A percentile compares a stretch with the other conserved stretches of the same genome.
Evolutionary conservation across 2,797 vertebrate species (phyloP).

Genomic region (Xenops minutus): DNA sequence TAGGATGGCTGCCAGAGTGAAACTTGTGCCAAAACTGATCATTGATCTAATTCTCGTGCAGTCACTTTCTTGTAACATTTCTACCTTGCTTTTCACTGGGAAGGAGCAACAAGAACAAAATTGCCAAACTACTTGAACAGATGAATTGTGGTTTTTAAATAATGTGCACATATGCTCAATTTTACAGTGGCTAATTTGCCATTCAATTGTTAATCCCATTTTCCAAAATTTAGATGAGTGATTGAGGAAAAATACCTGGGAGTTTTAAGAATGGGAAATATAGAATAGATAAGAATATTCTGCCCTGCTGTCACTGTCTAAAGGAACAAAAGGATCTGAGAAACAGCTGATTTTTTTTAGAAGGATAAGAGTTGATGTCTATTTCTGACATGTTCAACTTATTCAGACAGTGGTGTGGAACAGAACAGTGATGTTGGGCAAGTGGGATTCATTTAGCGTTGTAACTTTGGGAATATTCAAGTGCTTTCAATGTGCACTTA

Average conservation of each 20-base stretch:
- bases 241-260: neutral
- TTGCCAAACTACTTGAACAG: neutral
- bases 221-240: neutral
- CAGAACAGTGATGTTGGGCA: neutral
- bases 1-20: neutral
- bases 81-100: neutral
- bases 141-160: neutral
- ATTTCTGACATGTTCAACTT: neutral
- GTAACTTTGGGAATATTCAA: neutral
- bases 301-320: neutral
- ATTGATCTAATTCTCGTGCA: neutral
- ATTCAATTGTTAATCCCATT: neutral
- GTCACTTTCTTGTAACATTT: neutral
- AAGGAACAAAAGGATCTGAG: neutral
- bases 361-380: neutral
- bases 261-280: neutral
- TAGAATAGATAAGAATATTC: neutral
- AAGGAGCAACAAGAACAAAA: neutral
- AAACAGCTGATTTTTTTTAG: neutral
- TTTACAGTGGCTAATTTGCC: neutral
- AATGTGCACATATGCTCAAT: neutral
- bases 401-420: neutral
- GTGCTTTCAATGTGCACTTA: neutral
- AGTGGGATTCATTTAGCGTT: neutral
- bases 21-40: neutral